Base-by-base conservation (phyloP, 1,140 invertebrate genomes). In the Protaetia brevitarsis region DNA sequence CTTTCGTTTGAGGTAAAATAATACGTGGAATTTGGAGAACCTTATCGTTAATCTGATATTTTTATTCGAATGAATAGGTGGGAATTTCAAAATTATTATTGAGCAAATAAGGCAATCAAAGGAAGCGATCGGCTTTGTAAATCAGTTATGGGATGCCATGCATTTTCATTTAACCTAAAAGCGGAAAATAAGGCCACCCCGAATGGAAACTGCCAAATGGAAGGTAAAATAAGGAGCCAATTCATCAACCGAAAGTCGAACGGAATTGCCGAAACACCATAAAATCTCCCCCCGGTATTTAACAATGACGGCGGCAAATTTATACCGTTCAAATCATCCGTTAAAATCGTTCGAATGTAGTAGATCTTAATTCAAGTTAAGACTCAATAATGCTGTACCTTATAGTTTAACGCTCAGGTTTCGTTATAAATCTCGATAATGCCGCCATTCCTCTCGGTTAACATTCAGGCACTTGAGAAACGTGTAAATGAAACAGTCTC, bases 401-500 rank as follows among this genome's bases (percentile, higher is more conserved):
- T 59, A 59, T 59, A 59, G 57, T 59, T 59, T 59, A 59, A 59
- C 8, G 26, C 57, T 51, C 57, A 59, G 29, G 57, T 59, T 31
- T 59, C 57, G 57, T 31, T 59, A 31, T 59, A 59, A 59, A 59
- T 59, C 57, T 59, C 57, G 57, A 59, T 59, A 59, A 59, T 59
- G 29, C 57, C 27, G 57, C 13, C 57, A 28, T 59, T 59, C 29
- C 57, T 59, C 57, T 59, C 26, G 57, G 57, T 59, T 59, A 59
- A 31, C 57, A 31, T 59, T 59, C 57, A 31, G 16, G 13, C 57
- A 19, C 26, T 29, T 19, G 57, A 13, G 57, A 31, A 59, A 59
- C 57, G 57, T 59, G 57, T 59, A 59, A 59, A 59, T 59, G 57
- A 59, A 59, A 59, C 57, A 59, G 57, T 59, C 57, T 59, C 57